phyloP scores from a whole-genome alignment of 2,888 invertebrate genomes.

The Uropetala carovei region DNA sequence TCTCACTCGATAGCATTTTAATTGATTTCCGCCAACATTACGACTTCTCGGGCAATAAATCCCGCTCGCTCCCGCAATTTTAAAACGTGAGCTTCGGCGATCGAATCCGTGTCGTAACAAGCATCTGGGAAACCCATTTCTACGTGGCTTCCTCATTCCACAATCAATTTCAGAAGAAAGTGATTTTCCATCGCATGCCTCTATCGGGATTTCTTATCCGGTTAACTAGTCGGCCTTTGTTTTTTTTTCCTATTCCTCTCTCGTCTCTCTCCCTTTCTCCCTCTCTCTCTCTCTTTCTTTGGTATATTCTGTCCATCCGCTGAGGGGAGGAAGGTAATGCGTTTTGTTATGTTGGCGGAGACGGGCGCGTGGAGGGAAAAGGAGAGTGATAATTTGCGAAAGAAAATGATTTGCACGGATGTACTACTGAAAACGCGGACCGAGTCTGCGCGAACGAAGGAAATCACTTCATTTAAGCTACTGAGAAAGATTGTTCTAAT shows the following conservation, averaged over 20 bases:
- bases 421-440: not conserved
- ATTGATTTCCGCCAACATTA: not conserved
- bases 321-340: not conserved
- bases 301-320: not conserved
- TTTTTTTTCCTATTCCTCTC: not conserved
- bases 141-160: not conserved
- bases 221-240: not conserved
- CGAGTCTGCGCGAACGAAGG: not conserved
- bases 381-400: not conserved
- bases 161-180: slow-evolving; percentile 12
- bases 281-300: not conserved
- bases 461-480: not conserved
- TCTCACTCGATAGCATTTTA: not conserved
- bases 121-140: slow-evolving; percentile 6
- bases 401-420: not conserved
- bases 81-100: not conserved
- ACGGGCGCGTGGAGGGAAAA: not conserved
- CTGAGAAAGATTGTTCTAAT: not conserved
- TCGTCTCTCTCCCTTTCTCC: not conserved
- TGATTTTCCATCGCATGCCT: not conserved
- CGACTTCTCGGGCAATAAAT: not conserved
- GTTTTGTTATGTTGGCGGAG: not conserved
- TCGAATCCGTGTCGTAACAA: not conserved
- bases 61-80: not conserved
- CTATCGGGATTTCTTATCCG: not conserved